Base-by-base conservation (phyloP, 2,888 invertebrate species). In the Troides helena region DNA sequence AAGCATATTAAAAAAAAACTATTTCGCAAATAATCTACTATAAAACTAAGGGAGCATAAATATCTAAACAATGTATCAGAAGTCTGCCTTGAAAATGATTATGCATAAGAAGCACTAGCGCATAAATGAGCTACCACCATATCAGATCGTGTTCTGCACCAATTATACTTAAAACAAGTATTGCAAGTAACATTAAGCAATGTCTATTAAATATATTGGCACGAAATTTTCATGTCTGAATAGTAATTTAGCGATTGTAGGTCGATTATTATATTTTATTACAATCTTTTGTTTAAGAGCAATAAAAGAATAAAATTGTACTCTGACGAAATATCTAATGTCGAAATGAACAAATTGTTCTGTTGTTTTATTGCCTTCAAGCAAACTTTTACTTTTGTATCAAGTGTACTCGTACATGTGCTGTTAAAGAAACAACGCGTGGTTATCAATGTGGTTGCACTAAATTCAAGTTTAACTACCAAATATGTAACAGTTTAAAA, bases 131-230 rank as follows among this genome's bases (percentile, higher is more conserved):
- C 65, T 30, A 56, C 70, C 64, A 70, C 61, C 70, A 71, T 78
- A 88, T 88, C 87, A 74, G 87, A 86, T 89, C 84, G 74, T 78
- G 87, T 83, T 81, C 87, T 85, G 89, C 88, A 84, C 88, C 85
- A 85, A 81, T 87, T 89, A 81, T 80, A 74, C 72, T 75, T 72
- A 76, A 74, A 78, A 77, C 78, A 72, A 72, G 67, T 56, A 66
- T 77, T 77, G 71, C 75, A 71, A 72, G 74, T 77, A 68, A 62
- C 64, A 63, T 70, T 70, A 66, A 69, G 67, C 74, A 76, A 75
- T 72, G 69, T 59, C 68, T 73, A 72, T 71, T 69, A 67, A 68
- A 72, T 53, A 57, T 67, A 66, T 69, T 68, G 60, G 68, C 61
- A 71, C 62, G 59, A 68, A 62, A 68, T 57, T 69, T 62, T 62